Percentiles rank a stretch among this genome's conserved stretches.
These are phyloP conservation scores for Corynorhinus townsendii DNA, from an alignment of 2,113 vertebrate species.

Conservation along the genomic window DNA sequence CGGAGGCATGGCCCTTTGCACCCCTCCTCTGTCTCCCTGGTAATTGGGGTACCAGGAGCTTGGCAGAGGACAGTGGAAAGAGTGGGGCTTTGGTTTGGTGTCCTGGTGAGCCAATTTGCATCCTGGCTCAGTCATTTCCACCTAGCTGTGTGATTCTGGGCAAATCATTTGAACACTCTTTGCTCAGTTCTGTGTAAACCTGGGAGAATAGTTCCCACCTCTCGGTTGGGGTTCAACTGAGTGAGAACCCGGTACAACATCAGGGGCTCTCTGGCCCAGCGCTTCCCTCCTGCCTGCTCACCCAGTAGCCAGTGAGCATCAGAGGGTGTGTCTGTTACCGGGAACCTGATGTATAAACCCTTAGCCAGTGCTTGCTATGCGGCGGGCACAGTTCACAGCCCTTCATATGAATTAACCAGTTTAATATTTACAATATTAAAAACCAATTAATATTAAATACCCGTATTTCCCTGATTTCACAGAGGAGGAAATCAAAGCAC, in stretches of 20 bases:
- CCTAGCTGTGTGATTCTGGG: background rate
- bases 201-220: background rate
- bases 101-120: background rate
- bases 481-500: background rate
- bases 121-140: background rate
- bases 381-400: background rate
- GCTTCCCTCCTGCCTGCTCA: background rate
- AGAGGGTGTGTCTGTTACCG: rapidly evolving
- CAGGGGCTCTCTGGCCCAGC: rapidly evolving
- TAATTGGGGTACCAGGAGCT: background rate
- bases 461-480: background rate
- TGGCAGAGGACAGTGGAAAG: background rate
- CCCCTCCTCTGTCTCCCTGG: background rate
- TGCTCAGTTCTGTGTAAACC: background rate
- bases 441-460: background rate
- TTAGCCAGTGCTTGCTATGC: rapidly evolving
- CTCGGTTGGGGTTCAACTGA: background rate
- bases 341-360: background rate
- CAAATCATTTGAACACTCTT: background rate
- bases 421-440: background rate
- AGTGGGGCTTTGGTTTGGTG: background rate
- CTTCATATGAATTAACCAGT: background rate
- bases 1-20: background rate
- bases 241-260: background rate
- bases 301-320: background rate